phyloP scores from a whole-genome alignment of 2,888 invertebrate genomes.

The Standfussiana lucernea region DNA sequence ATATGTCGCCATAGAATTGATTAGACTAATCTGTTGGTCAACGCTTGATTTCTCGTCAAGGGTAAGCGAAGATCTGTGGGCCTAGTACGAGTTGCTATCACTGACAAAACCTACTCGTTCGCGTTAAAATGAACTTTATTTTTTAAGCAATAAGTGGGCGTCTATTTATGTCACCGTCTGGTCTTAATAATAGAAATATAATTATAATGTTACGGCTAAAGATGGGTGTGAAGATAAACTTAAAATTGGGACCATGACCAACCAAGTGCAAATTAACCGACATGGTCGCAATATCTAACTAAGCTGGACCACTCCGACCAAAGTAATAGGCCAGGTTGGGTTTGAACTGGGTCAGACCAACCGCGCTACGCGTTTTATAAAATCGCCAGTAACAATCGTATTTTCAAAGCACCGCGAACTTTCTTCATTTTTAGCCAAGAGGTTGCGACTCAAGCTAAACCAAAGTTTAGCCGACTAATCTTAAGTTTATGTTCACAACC shows the following conservation, averaged over 20 bases:
- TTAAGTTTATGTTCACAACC: neutral
- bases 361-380: too few species aligned
- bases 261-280: neutral
- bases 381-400: too few species aligned
- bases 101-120: neutral
- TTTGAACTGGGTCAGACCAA: too few species aligned
- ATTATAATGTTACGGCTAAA: neutral
- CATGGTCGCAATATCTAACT: neutral
- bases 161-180: neutral
- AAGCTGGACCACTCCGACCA: too few species aligned
- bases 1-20: slow-evolving; percentile 7
- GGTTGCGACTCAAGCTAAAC: too few species aligned
- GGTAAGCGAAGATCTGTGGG: neutral
- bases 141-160: too few species aligned
- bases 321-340: too few species aligned
- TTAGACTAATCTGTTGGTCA: neutral
- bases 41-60: neutral
- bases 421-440: too few species aligned
- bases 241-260: neutral
- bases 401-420: too few species aligned
- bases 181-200: neutral
- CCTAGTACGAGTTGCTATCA: neutral
- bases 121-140: neutral
- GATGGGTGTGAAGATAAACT: neutral
- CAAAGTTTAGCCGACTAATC: neutral